Percentiles rank a stretch among this genome's conserved stretches.
These are phyloP conservation scores for Sialis lutaria DNA, from an alignment of 2,888 invertebrate genomes.

Conservation along the genomic window DNA sequence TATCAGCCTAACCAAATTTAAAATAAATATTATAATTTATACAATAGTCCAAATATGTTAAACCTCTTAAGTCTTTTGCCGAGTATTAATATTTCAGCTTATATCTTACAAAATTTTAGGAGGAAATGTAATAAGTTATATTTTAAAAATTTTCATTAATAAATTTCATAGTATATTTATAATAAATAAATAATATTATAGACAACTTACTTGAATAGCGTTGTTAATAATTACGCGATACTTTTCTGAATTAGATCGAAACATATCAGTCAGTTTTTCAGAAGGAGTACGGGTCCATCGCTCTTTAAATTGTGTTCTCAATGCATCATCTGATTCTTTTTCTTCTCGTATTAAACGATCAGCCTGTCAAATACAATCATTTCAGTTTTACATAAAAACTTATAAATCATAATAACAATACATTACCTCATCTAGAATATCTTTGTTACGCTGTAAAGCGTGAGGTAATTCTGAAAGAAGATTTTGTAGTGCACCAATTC, in stretches of 20 bases:
- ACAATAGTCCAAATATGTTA: no score
- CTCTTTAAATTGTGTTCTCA: slow-evolving; percentile 80
- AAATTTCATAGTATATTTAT: background rate
- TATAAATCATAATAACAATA: background rate
- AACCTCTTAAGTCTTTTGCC: no score
- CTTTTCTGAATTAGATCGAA: slow-evolving; percentile 76
- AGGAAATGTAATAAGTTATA: no score
- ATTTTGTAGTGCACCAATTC: slow-evolving; percentile 48
- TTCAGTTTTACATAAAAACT: background rate
- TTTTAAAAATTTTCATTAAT: no score
- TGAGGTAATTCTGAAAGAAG: slow-evolving; percentile 80
- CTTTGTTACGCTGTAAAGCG: slow-evolving; percentile 75
- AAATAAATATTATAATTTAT: no score
- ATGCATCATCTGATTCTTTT: slow-evolving; percentile 70
- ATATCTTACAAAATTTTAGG: no score
- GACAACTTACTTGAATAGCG: slow-evolving; percentile 39
- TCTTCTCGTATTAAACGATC: slow-evolving; percentile 81
- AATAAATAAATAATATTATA: no score
- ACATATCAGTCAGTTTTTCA: slow-evolving; percentile 72
- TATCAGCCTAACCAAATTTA: slow-evolving; percentile 36
- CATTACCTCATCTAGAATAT: slow-evolving; percentile 80
- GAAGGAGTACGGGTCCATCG: slow-evolving; percentile 87
- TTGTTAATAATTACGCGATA: slow-evolving; percentile 87
- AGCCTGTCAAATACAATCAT: slow-evolving; percentile 27
- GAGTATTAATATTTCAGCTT: no score